Base-by-base conservation (phyloP, 2,797 vertebrate species). In the Serranus cabrilla region DNA sequence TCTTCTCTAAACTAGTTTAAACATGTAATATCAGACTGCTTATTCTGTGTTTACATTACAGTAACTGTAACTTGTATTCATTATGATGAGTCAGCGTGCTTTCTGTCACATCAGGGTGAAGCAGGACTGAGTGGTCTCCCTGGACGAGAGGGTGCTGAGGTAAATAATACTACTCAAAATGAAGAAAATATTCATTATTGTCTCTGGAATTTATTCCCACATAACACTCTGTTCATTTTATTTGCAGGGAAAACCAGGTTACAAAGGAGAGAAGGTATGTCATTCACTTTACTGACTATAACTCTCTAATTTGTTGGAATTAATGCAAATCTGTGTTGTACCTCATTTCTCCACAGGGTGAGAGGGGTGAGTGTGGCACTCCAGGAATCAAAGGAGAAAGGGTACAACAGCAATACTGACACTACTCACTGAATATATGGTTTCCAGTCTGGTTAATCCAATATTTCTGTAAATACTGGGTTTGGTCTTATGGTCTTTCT, bases 301-400 rank as follows among this genome's bases (percentile, higher is more conserved):
- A 20, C 49, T 20, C 76, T 62, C 69, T 37, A 39, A 74, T 51
- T 23, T 55, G 5, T 34, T 16, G 7, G n/a, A 78, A 31, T 7
- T 2, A 27, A 20, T 74, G 69, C 31, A 61, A 69, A 12, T 8
- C 13, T 46, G 9, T 61, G 2, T 10, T 43, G 23, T 21, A n/a
- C 14, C 4, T 71, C 3, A 70, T 85, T 46, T 79, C 39, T 60
- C 25, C 66, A 18, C 89, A 98, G 97, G 97, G 97, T 71, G 96
- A 97, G 87, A 94, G 96, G 93, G 97, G 97, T 17, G 96, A 97
- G 82, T 98, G 97, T 81, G 97, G 97, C 57, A 96, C 94, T 74
- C 97, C 97, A 54, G 97, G 97, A 88, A 93, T 95, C 84, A 98
- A 98, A 96, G 97, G 97, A 90, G 96, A 98, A 89, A 94, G 93